phyloP scores from a whole-genome alignment of 2,113 vertebrate species.

The Rhipidura dahli region DNA sequence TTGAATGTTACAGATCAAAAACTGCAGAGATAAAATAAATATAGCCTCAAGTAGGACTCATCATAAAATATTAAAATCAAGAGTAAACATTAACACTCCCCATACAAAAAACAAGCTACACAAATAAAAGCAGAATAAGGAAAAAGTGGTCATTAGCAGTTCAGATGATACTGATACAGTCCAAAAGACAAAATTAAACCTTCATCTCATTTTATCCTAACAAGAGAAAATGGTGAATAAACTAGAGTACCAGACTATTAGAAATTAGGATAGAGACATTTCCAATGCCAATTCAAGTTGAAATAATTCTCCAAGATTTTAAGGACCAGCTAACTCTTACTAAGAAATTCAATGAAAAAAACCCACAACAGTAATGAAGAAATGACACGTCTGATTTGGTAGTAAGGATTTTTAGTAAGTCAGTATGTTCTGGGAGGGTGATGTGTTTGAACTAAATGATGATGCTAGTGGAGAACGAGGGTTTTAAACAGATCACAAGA shows the following conservation, averaged over 20 bases:
- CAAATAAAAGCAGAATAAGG: not conserved
- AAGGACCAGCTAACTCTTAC: not conserved
- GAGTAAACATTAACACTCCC: not conserved
- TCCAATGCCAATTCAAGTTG: rapidly evolving
- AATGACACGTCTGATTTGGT: not conserved
- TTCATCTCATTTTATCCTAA: not conserved
- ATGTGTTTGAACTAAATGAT: not conserved
- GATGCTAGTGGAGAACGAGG: not conserved
- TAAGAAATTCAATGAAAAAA: not conserved
- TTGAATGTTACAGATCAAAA: not conserved
- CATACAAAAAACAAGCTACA: not conserved
- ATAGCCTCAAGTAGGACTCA: not conserved
- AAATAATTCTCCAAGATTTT: not conserved
- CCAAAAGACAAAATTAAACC: not conserved
- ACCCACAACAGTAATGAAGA: rapidly evolving
- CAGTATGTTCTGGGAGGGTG: not conserved
- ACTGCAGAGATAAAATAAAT: not conserved
- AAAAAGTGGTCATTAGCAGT: not conserved
- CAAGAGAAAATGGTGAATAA: not conserved
- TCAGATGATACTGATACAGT: not conserved
- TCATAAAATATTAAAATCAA: not conserved
- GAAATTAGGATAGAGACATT: not conserved
- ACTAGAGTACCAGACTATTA: not conserved
- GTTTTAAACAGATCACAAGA: not conserved
- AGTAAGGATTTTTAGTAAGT: not conserved